A percentile compares a stretch with the other conserved stretches of the same genome.
Conservation (phyloP, 2,113 vertebrate genomes). For the Sinocyclocheilus grahami region DNA sequence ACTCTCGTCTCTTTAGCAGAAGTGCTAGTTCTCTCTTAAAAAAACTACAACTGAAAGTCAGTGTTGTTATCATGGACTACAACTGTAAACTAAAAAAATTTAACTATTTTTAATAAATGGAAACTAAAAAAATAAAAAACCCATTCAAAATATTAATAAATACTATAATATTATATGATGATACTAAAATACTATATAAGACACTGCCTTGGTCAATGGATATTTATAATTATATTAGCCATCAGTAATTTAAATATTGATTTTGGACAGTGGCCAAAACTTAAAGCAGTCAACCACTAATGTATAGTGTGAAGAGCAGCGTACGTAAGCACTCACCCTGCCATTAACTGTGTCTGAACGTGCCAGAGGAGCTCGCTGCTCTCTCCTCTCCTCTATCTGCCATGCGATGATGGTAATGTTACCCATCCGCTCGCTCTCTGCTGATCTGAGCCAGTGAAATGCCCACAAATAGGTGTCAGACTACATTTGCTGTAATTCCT, state of each 20-base stretch:
- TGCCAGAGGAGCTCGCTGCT: constrained; percentile 84
- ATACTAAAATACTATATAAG: neutral
- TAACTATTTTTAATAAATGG: too few species aligned
- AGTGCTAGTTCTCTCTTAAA: neutral
- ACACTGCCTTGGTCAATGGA: neutral
- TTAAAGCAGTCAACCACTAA: neutral
- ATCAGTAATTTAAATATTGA: neutral
- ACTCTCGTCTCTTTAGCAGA: too few species aligned
- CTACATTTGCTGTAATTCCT: neutral
- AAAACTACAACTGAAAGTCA: neutral
- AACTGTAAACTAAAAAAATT: too few species aligned
- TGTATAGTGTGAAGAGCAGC: neutral
- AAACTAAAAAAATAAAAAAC: too few species aligned
- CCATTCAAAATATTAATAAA: too few species aligned
- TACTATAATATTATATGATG: too few species aligned
- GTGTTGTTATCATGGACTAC: too few species aligned
- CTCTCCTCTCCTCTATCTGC: constrained; percentile 94
- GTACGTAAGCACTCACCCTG: constrained; percentile 75
- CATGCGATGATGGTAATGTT: constrained; percentile 97
- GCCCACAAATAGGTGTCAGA: constrained; percentile 12
- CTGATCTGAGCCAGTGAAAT: constrained; percentile 79
- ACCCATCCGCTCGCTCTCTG: constrained; percentile 90
- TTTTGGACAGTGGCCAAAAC: neutral
- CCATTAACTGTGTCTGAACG: constrained; percentile 91
- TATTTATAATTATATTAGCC: neutral